phyloP scores from a whole-genome alignment of 37 sponge, comb jelly and placozoan species.

The Spongia lamella region DNA sequence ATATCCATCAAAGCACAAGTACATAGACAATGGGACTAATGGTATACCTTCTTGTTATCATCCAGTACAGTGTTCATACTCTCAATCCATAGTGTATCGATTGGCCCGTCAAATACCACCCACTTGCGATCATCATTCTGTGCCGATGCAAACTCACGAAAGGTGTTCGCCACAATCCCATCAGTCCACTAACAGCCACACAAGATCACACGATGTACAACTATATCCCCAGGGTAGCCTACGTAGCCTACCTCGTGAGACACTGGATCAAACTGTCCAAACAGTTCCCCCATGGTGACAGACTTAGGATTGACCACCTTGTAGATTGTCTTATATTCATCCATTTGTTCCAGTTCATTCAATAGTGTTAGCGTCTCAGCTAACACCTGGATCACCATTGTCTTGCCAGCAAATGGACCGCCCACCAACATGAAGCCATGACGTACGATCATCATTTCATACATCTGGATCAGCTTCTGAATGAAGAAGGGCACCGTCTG shows the following conservation, averaged over 20 bases:
- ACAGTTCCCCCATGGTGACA: constrained; percentile 97
- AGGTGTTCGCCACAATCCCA: constrained; percentile 96
- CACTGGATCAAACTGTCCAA: constrained; percentile 99
- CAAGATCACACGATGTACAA: constrained; percentile 6
- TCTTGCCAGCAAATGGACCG: constrained; percentile 65
- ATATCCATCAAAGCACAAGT: background rate
- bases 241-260: constrained; percentile 80
- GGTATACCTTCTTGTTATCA: constrained; percentile 85
- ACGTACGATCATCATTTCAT: constrained; percentile 99
- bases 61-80: constrained; percentile 99
- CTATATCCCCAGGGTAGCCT: background rate
- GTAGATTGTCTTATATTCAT: constrained; percentile 74
- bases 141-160: constrained; percentile 93
- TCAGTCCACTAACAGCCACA: constrained; percentile 96
- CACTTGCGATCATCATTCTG: constrained; percentile 94
- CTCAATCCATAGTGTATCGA: constrained; percentile 99
- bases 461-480: constrained; percentile 97
- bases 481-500: constrained; percentile 90
- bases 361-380: constrained; percentile 86
- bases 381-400: constrained; percentile 73
- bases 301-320: constrained; percentile 97
- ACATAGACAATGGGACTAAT: background rate
- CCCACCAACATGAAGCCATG: constrained; percentile 93
- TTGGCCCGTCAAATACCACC: constrained; percentile 98
- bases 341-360: constrained; percentile 83